Percentiles rank a stretch among this genome's conserved stretches.
phyloP scores from a whole-genome alignment of 2,888 invertebrate genomes.

The Achlya flavicornis region DNA sequence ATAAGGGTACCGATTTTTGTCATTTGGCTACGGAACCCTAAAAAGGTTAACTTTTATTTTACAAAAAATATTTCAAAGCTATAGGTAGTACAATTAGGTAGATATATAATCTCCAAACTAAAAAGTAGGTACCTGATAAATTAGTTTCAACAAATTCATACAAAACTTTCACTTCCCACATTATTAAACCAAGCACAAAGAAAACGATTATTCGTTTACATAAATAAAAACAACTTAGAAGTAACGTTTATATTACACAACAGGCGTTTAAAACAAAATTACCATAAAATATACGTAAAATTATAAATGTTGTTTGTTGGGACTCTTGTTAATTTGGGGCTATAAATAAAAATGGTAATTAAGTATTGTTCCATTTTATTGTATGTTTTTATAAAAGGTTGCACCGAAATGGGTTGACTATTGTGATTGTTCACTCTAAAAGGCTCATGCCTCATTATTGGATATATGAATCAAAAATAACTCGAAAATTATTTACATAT shows the following conservation, averaged over 20 bases:
- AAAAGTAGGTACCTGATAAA: neutral
- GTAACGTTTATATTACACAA: neutral
- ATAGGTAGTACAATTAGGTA: too few species aligned
- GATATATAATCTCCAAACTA: neutral
- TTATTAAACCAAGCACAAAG: neutral
- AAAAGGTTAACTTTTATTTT: too few species aligned
- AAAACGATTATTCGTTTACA: neutral
- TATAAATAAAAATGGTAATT: slow-evolving; percentile 46
- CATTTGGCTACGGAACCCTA: too few species aligned
- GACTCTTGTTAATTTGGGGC: slow-evolving; percentile 41
- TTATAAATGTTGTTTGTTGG: slow-evolving; percentile 22
- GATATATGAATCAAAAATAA: neutral
- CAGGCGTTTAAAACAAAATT: slow-evolving; percentile 35
- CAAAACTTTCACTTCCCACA: neutral
- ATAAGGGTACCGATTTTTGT: too few species aligned
- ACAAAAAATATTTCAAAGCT: too few species aligned
- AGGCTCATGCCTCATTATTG: neutral
- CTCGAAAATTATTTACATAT: neutral
- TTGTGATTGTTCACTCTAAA: neutral
- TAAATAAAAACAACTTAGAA: slow-evolving; percentile 4
- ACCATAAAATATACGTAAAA: slow-evolving; percentile 44
- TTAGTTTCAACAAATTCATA: neutral
- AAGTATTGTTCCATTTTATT: slow-evolving; percentile 43
- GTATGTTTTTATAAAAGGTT: slow-evolving; percentile 30
- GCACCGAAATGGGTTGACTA: neutral